A percentile compares a stretch with the other conserved stretches of the same genome.
phyloP scores from a whole-genome alignment of 2,888 invertebrate genomes.

The Eupeodes luniger region DNA sequence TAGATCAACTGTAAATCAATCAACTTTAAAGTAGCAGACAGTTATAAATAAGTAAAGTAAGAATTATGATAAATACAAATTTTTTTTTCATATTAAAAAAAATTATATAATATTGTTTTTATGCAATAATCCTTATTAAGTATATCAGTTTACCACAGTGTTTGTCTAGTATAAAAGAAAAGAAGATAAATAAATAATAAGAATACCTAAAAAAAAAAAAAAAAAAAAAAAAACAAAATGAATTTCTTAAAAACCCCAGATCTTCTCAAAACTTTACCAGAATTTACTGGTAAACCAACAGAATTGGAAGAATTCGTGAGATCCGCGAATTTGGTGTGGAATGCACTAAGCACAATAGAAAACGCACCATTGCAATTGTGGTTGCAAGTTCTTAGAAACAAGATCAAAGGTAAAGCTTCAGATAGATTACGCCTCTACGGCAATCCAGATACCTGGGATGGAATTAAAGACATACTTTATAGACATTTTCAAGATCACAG shows the following conservation, averaged over 20 bases:
- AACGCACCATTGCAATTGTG: conserved; percentile 1
- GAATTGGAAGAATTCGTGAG: conserved; percentile 12
- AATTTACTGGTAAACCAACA: background rate
- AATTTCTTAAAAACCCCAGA: conserved; percentile 11
- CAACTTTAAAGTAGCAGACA: no score
- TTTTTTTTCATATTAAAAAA: no score
- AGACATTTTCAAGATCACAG: conserved; percentile 21
- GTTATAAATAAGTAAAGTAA: no score
- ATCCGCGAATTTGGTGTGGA: conserved; percentile 8
- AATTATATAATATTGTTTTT: no score
- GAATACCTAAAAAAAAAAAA: no score
- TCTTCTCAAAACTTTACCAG: conserved; percentile 11
- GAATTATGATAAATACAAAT: no score
- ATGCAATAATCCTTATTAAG: no score
- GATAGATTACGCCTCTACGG: conserved; percentile 13
- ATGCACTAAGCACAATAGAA: background rate
- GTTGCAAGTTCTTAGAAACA: background rate
- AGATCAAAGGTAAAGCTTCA: background rate
- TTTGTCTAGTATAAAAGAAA: no score
- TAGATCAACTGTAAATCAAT: no score
- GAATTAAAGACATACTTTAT: background rate
- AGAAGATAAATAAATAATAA: no score
- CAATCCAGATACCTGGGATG: conserved; percentile 27
- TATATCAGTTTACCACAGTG: no score
- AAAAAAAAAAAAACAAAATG: conserved; percentile 17